A percentile compares a stretch with the other conserved stretches of the same genome.
These are phyloP conservation scores for Apotomis capreana DNA, from an alignment of 2,888 invertebrate species.

Conservation along the genomic window DNA sequence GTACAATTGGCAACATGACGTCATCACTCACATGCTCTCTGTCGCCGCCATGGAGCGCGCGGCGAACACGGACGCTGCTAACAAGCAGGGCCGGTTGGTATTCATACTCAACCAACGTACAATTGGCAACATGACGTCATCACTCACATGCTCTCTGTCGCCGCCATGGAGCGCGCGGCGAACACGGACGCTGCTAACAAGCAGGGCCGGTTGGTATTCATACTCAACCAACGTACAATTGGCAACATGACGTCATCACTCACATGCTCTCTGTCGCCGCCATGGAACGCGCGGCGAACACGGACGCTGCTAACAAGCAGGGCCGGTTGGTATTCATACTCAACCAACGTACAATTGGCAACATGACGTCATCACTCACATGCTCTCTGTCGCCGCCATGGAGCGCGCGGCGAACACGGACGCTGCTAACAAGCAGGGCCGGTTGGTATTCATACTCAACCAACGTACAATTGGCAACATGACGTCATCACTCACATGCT, in stretches of 20 bases:
- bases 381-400: conserved; percentile 87
- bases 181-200: conserved; percentile 62
- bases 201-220: conserved; percentile 51
- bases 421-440: conserved; percentile 61
- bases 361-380: conserved; percentile 86
- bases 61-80: conserved; percentile 60
- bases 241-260: conserved; percentile 86
- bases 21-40: conserved; percentile 89
- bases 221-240: too few species aligned
- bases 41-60: conserved; percentile 85
- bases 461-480: too few species aligned
- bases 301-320: conserved; percentile 62
- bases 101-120: too few species aligned
- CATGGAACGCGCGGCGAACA: conserved; percentile 81
- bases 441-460: conserved; percentile 42
- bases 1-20: too few species aligned
- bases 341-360: too few species aligned
- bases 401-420: conserved; percentile 75
- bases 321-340: conserved; percentile 48
- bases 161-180: conserved; percentile 84
- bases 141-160: conserved; percentile 88
- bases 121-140: too few species aligned
- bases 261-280: conserved; percentile 88
- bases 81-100: conserved; percentile 58
- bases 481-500: conserved; percentile 89